These are phyloP conservation scores for Leptopilina drosophilae DNA, from an alignment of 2,888 invertebrate genomes.

Conservation along the genomic window DNA sequence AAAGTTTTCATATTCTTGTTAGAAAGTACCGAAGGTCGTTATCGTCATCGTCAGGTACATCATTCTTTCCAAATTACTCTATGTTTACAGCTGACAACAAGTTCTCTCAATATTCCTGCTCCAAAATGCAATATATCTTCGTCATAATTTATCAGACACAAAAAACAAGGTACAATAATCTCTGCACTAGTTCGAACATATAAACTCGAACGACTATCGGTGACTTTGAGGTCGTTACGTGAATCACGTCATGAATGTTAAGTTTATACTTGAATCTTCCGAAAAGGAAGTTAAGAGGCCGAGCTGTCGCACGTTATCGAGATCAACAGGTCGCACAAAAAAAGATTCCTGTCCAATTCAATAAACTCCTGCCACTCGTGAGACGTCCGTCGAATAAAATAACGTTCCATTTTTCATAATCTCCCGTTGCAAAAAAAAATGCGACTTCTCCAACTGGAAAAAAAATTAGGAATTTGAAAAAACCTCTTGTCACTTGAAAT, in stretches of 20 bases:
- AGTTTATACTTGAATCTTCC: slow-evolving; percentile 48
- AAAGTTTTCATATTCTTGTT: slow-evolving; percentile 9
- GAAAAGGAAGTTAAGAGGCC: slow-evolving; percentile 66
- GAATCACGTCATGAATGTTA: slow-evolving; percentile 58
- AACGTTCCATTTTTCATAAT: background rate
- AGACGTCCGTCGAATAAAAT: slow-evolving; percentile 3
- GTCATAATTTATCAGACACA: slow-evolving; percentile 7
- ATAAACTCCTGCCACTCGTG: background rate
- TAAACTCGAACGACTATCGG: slow-evolving; percentile 29
- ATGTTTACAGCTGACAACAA: slow-evolving; percentile 23
- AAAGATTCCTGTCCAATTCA: slow-evolving; percentile 4
- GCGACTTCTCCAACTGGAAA: too few species aligned
- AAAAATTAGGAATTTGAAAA: background rate
- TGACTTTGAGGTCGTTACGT: slow-evolving; percentile 19
- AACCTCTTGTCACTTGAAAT: background rate
- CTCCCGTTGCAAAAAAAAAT: too few species aligned
- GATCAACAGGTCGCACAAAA: slow-evolving; percentile 69
- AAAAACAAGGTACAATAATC: slow-evolving; percentile 16
- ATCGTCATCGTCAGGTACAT: slow-evolving; percentile 6
- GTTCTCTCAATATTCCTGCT: slow-evolving; percentile 13
- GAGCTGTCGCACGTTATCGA: slow-evolving; percentile 63
- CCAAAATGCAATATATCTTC: slow-evolving; percentile 23
- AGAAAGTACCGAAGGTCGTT: slow-evolving; percentile 36
- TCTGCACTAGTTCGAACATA: slow-evolving; percentile 30
- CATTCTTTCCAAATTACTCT: slow-evolving; percentile 3